Base-by-base conservation (phyloP, 2,113 vertebrate genomes). In the Nyctibius bracteatus region DNA sequence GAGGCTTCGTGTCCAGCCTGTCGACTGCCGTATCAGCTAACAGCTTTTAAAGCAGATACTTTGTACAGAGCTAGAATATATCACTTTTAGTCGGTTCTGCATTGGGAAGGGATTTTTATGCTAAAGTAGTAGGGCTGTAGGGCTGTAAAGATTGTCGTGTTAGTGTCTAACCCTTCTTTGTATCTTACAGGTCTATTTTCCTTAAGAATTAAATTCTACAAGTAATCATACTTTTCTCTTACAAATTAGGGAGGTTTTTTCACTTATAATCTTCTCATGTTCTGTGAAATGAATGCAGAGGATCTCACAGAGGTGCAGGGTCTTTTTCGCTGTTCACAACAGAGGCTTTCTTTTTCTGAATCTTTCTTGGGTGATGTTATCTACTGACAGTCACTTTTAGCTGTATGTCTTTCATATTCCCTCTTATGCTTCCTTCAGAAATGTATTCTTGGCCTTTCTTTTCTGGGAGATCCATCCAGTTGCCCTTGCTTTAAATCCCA, bases 391-490 rank as follows among this genome's bases (percentile, higher is more conserved):
- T 91, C 94, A 81, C 59, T 96, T 90, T 72, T 49, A 37, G 47
- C 58, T 75, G 27, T 35, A 6, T 47, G 70, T 92, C 85, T 94
- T 59, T 93, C 82, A 70, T 51, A 74, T 67, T 88, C 25, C 10
- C 14, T 94, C 75, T 91, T 94, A 89, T 62, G n/a, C 62, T 82
- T 88, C 49, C 57, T 31, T 90, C 62, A 72, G 43, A 90, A 83
- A 74, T 83, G 13, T 49, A 31, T 91, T 85, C 62, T 78, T 83
- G 85, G 46, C 51, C 72, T 88, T 90, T 88, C 84, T 72, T 80
- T 82, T 22, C 43, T 78, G 71, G 74, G 59, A 46, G 16, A 83
- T 51, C 54, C n/a, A 66, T 44, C 25, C 62, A 43, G 41, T 62
- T 63, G 43, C 54, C 63, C 55, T 90, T 73, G 39, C 55, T 70